Base-by-base conservation (phyloP, 2,113 vertebrate species). In the Rhinolophus sinicus region DNA sequence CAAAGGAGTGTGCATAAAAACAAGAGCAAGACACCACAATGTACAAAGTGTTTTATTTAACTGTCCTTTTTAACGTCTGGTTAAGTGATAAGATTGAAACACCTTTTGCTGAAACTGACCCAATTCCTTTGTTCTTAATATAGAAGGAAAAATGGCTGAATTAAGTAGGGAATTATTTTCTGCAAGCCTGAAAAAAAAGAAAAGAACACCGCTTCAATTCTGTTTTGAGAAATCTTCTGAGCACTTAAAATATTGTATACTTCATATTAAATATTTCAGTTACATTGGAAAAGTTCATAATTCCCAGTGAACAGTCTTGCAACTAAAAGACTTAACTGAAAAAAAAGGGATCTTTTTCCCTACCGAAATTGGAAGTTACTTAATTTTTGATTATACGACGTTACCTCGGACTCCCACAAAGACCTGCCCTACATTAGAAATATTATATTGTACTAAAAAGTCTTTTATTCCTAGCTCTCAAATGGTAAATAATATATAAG, bases 301-400 rank as follows among this genome's bases (percentile, higher is more conserved):
- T 94, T 88, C 83, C 83, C 72, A 86, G 78, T 78, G 88, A 95
- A 81, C 76, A 82, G 15, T 84, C 54, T 62, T 93, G 15, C 67
- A 97, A 98, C 95, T 98, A 97, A 98, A 97, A 95, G 95, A 96
- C 11, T 96, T 95, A 97, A 94, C 50, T 88, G 73, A 90, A 94
- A 62, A 93, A 35, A 67, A 97, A 47, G 33, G 67, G 33, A 5
- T 87, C 5, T 47, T 93, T 38, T 88, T 95, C 26, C 67, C 86
- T 92, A 54, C 44, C 89, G 52, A 95, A 96, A 97, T 89, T 86
- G 95, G 90, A 95, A 94, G 90, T 95, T 96, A 94, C 82, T 97
- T 97, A 96, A 97, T 95, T 96, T 97, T 97, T 97, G 69, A 97
- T 97, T 93, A 58, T 93, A 75, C 93, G 86, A 83, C 88, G 54